A percentile compares a stretch with the other conserved stretches of the same genome.
Conservation (phyloP, 1,140 invertebrate species). For the Hormaphis cornu region DNA sequence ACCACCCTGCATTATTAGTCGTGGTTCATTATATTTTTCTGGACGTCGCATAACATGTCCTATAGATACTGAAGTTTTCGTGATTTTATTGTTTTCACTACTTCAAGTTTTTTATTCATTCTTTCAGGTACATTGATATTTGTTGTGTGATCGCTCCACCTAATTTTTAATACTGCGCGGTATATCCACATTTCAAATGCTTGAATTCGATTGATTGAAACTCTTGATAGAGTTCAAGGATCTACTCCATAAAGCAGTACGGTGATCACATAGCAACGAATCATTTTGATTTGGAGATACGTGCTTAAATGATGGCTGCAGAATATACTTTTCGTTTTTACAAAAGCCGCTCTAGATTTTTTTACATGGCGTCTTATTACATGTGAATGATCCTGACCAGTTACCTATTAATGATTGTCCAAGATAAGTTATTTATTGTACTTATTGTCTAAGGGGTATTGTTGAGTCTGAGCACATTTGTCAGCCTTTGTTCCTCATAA, state of each 20-base stretch:
- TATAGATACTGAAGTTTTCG: conserved; percentile 8
- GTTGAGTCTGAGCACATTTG: neutral
- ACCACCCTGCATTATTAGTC: neutral
- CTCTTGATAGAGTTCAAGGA: neutral
- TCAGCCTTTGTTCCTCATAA: neutral
- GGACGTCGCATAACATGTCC: neutral
- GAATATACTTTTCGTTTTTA: no score
- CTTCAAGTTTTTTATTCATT: neutral
- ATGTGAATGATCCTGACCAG: no score
- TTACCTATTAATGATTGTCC: neutral
- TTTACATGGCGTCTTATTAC: no score
- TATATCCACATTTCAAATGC: neutral
- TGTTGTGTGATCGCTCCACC: neutral
- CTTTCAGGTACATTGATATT: neutral
- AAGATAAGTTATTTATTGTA: neutral
- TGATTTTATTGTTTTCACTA: conserved; percentile 1
- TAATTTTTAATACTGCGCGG: neutral
- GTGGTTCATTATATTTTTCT: neutral
- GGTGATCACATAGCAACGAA: neutral
- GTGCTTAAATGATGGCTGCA: no score
- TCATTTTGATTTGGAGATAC: neutral
- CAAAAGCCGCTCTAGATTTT: no score
- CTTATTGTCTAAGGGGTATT: neutral
- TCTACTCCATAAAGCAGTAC: no score
- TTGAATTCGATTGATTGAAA: neutral